Conservation (phyloP, 2,888 invertebrate genomes). For the Clivina fossor region DNA sequence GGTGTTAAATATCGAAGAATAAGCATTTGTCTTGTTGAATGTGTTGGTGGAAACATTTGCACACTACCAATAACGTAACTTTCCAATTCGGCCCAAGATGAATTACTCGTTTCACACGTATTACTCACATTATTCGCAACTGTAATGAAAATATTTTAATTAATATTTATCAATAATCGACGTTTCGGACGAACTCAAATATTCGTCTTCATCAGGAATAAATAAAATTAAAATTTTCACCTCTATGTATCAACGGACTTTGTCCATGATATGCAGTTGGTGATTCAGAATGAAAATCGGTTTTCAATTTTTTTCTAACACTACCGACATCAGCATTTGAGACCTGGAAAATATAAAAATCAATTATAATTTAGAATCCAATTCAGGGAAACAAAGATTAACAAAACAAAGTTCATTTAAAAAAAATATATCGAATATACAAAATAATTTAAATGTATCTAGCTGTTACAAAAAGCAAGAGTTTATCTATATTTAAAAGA, state of each 20-base stretch:
- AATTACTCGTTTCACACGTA: conserved; percentile 70
- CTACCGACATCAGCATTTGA: conserved; percentile 48
- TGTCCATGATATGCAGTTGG: conserved; percentile 51
- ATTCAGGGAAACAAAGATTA: background rate
- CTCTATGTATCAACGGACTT: conserved; percentile 39
- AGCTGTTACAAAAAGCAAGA: conserved; percentile 1
- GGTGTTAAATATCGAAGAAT: conserved; percentile 93
- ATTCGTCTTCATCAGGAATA: background rate
- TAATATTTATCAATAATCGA: background rate
- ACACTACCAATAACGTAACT: conserved; percentile 86
- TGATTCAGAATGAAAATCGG: conserved; percentile 42
- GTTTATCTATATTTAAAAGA: too few species aligned
- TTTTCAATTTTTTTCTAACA: conserved; percentile 27
- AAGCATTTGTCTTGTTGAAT: conserved; percentile 87
- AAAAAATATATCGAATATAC: background rate
- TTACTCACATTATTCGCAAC: conserved; percentile 45
- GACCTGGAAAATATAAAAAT: conserved; percentile 9
- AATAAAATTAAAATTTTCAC: conserved; percentile 13
- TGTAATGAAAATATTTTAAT: background rate
- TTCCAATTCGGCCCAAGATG: conserved; percentile 90
- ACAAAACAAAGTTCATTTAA: background rate
- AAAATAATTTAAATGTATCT: background rate
- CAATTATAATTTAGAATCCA: too few species aligned
- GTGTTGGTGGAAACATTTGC: conserved; percentile 85
- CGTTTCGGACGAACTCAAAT: too few species aligned